Evolutionary conservation across 1,140 invertebrate species (phyloP).

Genomic region (Drosophila athabasca): DNA sequence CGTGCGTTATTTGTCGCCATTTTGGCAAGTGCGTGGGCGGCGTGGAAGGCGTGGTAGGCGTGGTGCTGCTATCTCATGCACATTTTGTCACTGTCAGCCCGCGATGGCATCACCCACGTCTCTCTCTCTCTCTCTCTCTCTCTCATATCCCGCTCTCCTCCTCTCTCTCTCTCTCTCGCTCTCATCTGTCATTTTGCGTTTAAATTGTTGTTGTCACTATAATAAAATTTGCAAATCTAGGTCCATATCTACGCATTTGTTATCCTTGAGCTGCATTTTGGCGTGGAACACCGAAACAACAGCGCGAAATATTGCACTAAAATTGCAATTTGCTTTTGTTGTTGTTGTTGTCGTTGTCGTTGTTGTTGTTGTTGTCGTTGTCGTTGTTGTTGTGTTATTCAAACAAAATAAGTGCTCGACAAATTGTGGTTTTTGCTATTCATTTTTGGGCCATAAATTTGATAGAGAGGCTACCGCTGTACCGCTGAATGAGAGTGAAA

Average conservation of each 20-base stretch:
- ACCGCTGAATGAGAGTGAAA: slow-evolving; percentile 49
- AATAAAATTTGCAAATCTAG: slow-evolving; percentile 80
- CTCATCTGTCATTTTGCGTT: slow-evolving; percentile 67
- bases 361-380: slow-evolving; percentile 59
- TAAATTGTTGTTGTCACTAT: slow-evolving; percentile 71
- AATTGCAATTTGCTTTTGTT: slow-evolving; percentile 54
- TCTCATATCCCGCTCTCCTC: not conserved
- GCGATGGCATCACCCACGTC: slow-evolving; percentile 38
- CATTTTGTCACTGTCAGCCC: slow-evolving; percentile 53
- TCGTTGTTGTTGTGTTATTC: slow-evolving; percentile 50
- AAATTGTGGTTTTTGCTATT: slow-evolving; percentile 20
- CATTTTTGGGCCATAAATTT: slow-evolving; percentile 60
- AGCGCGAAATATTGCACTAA: slow-evolving; percentile 22
- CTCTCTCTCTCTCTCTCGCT: slow-evolving; percentile 11
- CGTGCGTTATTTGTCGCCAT: slow-evolving; percentile 38
- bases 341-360: slow-evolving; percentile 59
- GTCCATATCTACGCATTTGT: slow-evolving; percentile 82
- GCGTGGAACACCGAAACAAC: slow-evolving; percentile 26
- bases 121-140: not conserved
- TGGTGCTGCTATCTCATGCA: slow-evolving; percentile 52
- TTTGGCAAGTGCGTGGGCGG: slow-evolving; percentile 12
- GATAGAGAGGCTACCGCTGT: slow-evolving; percentile 12
- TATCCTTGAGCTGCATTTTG: slow-evolving; percentile 72
- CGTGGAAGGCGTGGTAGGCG: slow-evolving; percentile 14
- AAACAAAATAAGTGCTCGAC: slow-evolving; percentile 35